Base-by-base conservation (phyloP, 2,888 invertebrate genomes). In the Acronicta alni region DNA sequence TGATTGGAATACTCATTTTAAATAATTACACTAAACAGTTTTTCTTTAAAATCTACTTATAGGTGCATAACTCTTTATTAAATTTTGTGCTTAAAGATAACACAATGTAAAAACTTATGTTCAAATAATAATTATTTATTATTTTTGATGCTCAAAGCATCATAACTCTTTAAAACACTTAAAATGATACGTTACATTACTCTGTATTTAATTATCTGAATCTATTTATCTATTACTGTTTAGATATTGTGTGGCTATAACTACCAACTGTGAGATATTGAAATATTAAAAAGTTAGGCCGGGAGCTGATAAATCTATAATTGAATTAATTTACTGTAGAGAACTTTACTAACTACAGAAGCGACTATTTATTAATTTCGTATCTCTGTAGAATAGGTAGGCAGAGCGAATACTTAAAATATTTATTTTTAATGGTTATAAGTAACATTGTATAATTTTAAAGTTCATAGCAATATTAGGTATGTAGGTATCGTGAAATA, bases 251-350 rank as follows among this genome's bases (percentile, higher is more conserved):
- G 72, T 67, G 26, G 55, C 71, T 72, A 74, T 37, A 57, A 59
- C 73, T 73, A 73, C 58, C 30, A 74, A 66, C 66, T 61, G 74
- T 76, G 71, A 69, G 46, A 68, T 62, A 75, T 63, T 75, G 54
- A 63, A 63, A 57, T 63, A 63, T 63, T 60, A 52, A 59, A 54
- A 66, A 3, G 41, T 55, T 63, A 73, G 77, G 53, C 60, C 69
- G 46, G 67, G 67, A 72, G 61, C 57, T 64, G 41, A 62, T 43
- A n/a, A n/a, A 45, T 18, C 26, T 47, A n/a, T 35, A 38, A 26
- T 20, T 58, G 55, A 54, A 42, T 57, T 45, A 47, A 26, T 58
- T 56, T 39, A 60, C 8, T 57, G 55, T 39, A 42, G 15, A 51
- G 37, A 58, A 58, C 3, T 56, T 57, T 58, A 61, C 44, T 51